Evolutionary conservation across 2,888 invertebrate genomes (phyloP), one percentile per base, ranked within the genome.

Genomic region (Theretra japonica): DNA sequence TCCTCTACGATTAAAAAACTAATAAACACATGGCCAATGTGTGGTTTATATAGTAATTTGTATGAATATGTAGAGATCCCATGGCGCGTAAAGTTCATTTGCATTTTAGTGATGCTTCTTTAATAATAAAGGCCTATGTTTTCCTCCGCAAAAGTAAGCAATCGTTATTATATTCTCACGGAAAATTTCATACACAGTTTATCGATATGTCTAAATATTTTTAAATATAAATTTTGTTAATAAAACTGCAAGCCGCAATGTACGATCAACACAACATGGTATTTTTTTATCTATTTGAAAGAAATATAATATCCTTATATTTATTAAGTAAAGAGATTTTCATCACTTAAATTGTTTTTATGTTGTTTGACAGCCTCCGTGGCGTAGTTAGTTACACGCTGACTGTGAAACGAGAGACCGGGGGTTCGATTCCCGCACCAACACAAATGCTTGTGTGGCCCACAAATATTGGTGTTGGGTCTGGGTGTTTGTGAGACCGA

Each of bases 171-270:
- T 30, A 60, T 60, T 30, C 41, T 41, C 15, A 17, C 41, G 65
- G 65, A 65, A 65, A 48, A 65, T 65, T 48, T 65, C 48, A 41
- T 65, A 17, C 15, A 48, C 5, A 23, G 65, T 65, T 48, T 48
- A 65, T 21, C 48, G 62, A 41, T 62, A 62, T 65, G 65, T 25
- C 62, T 48, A 65, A 65, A 65, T 65, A 65, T 65, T 65, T 23
- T 65, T 17, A 48, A 65, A 48, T 65, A 65, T 48, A 48, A 65
- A 65, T 65, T 65, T 65, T 48, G 48, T 65, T 48, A 48, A n/a
- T 65, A 65, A 65, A 48, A 48, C 48, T 48, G 41, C 48, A 48
- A 23, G 48, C 48, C 23, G 41, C 48, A 41, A 33, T 21, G 23
- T 65, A 48, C 48, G 15, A 48, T 28, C 17, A 28, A 62, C 11